Evolutionary conservation across 2,797 vertebrate species (phyloP).

Genomic region (Hippopotamyrus pictus): DNA sequence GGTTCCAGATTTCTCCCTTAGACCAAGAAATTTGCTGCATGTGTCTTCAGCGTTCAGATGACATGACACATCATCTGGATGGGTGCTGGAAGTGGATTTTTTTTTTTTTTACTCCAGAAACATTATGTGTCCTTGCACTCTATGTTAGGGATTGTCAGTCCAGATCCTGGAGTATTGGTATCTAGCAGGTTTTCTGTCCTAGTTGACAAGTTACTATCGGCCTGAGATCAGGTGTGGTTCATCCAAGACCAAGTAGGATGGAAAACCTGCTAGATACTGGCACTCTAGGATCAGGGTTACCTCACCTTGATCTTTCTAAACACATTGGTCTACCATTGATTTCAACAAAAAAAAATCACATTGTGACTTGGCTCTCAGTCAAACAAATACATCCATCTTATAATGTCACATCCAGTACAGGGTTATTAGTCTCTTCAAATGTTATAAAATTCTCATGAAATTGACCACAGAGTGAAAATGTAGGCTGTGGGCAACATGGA

Average conservation of each 20-base stretch:
- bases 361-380: neutral
- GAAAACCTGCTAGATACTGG: neutral
- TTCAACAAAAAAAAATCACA: neutral
- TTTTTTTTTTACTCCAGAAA: neutral
- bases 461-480: neutral
- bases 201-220: neutral
- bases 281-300: neutral
- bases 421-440: neutral
- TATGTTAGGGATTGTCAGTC: neutral
- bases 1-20: neutral
- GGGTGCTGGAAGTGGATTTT: neutral
- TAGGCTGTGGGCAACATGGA: neutral
- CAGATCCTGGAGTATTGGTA: neutral
- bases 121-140: neutral
- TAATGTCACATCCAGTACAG: neutral
- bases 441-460: neutral
- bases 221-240: neutral
- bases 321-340: neutral
- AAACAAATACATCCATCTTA: neutral
- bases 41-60: neutral
- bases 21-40: neutral
- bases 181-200: neutral
- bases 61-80: neutral
- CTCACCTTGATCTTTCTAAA: neutral
- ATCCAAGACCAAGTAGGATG: neutral